Evolutionary conservation across 2,888 invertebrate species (phyloP), one percentile per base, ranked within the genome.

Genomic region (Papilio elwesi): DNA sequence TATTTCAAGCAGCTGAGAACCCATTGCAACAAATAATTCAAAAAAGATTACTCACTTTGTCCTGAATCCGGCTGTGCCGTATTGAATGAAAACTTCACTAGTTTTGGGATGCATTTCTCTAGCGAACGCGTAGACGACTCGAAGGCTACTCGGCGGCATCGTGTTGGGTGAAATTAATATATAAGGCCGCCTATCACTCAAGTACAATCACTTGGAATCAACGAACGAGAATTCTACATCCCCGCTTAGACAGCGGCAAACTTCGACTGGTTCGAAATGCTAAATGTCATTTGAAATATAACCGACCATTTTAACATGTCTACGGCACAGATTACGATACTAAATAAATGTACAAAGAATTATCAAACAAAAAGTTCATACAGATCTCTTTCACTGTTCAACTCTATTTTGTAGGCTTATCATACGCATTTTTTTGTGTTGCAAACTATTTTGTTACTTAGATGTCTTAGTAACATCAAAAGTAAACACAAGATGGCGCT

Each of bases 61-160:
- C 82, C 97, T 95, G 88, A 97, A 97, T 84, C 97, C 97, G 80
- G 97, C 97, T 75, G 97, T 97, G 80, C 97, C 97, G 93, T 97
- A 97, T 89, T 96, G 95, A 80, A 97, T 95, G 83, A 94, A 94
- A 78, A 94, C 94, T 81, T 95, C 95, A 70, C 94, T 90, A 62
- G 94, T 95, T 90, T 96, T 97, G 43, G 96, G 96, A 87, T 97
- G 96, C 95, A 96, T 96, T 94, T 96, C 96, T 91, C 96, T 95
- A 74, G 96, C 96, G 93, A 97, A 96, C 85, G 96, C 96, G 94
- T 96, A 96, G 81, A 96, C 95, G 77, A 95, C 95, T 90, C 95
- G 94, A 87, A 94, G 89, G 88, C 94, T 94, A 90, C 94, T 94
- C 86, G 94, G 93, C 84, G 93, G 93, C 93, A 93, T 93, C 87